phyloP scores from a whole-genome alignment of 1,140 invertebrate genomes.

The Harlomillsia oculata region DNA sequence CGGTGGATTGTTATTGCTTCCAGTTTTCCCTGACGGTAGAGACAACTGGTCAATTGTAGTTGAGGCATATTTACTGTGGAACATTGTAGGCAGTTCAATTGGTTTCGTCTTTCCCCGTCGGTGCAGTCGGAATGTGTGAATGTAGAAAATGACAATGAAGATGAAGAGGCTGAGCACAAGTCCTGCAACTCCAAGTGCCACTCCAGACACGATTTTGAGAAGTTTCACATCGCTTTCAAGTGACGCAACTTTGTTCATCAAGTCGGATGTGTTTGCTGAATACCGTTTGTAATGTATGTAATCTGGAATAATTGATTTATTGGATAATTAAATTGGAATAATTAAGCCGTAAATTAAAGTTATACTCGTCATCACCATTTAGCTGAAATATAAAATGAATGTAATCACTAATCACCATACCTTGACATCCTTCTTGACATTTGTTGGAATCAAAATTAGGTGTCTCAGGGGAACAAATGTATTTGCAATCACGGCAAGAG shows the following conservation, averaged over 20 bases:
- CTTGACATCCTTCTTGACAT: slow-evolving; percentile 15
- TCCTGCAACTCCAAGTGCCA: slow-evolving; percentile 3
- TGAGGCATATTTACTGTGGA: background rate
- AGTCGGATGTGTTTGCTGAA: background rate
- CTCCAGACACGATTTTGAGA: slow-evolving; percentile 8
- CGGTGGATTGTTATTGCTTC: background rate
- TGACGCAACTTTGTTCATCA: slow-evolving; percentile 2
- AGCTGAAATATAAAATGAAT: background rate
- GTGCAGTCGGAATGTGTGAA: background rate
- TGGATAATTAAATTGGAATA: background rate
- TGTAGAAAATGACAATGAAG: slow-evolving; percentile 1
- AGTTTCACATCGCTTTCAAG: slow-evolving; percentile 8
- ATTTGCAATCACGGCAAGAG: background rate
- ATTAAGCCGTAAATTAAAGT: background rate
- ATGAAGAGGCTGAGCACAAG: background rate
- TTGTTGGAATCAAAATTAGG: slow-evolving; percentile 10
- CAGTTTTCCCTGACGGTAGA: background rate
- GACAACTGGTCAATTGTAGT: background rate
- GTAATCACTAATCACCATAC: background rate
- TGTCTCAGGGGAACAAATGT: slow-evolving; percentile 2
- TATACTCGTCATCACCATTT: background rate
- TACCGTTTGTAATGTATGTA: slow-evolving; percentile 20
- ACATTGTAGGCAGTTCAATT: background rate
- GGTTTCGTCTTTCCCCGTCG: background rate
- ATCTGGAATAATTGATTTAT: background rate